Percentiles rank a stretch among this genome's conserved stretches.
phyloP scores from a whole-genome alignment of 2,797 vertebrate genomes.

The Lophius americanus region DNA sequence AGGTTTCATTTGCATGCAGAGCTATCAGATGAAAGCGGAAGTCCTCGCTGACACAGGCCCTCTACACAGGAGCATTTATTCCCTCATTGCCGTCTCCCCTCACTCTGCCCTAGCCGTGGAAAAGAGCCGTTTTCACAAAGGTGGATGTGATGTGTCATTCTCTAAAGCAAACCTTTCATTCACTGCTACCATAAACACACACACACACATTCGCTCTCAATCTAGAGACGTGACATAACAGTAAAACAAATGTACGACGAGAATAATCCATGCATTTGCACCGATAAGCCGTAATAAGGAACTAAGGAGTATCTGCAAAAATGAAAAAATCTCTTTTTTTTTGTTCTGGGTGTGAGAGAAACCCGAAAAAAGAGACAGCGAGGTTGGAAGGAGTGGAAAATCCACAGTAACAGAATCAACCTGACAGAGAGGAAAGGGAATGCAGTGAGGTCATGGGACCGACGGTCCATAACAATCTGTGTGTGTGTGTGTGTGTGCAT shows the following conservation, averaged over 20 bases:
- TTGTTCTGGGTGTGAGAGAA: constrained; percentile 22
- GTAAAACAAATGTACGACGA: too few relatives aligned
- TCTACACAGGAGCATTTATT: constrained; percentile 53
- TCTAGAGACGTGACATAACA: constrained; percentile 6
- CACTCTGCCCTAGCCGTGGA: constrained; percentile 57
- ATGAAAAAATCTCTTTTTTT: constrained; percentile 4
- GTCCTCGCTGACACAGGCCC: constrained; percentile 58
- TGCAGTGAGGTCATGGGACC: constrained; percentile 80
- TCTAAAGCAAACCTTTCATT: constrained; percentile 80
- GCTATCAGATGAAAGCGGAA: constrained; percentile 74
- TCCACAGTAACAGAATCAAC: constrained; percentile 78
- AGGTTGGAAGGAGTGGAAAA: constrained; percentile 67
- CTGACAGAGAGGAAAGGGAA: constrained; percentile 73
- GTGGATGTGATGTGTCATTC: constrained; percentile 70
- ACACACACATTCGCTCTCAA: constrained; percentile 32
- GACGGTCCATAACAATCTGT: constrained; percentile 57
- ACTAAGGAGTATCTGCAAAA: constrained; percentile 20
- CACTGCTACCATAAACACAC: constrained; percentile 54
- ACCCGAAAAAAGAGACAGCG: constrained; percentile 45
- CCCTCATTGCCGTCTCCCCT: constrained; percentile 55
- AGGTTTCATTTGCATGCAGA: constrained; percentile 79
- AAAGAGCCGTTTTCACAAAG: constrained; percentile 81
- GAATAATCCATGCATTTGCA: constrained; percentile 11
- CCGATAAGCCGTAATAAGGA: not conserved
- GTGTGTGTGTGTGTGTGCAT: constrained; percentile 27